A percentile compares a stretch with the other conserved stretches of the same genome.
These are phyloP conservation scores for Drosophila nr. perissopoda DNA, from an alignment of 2,888 invertebrate genomes.

Conservation along the genomic window DNA sequence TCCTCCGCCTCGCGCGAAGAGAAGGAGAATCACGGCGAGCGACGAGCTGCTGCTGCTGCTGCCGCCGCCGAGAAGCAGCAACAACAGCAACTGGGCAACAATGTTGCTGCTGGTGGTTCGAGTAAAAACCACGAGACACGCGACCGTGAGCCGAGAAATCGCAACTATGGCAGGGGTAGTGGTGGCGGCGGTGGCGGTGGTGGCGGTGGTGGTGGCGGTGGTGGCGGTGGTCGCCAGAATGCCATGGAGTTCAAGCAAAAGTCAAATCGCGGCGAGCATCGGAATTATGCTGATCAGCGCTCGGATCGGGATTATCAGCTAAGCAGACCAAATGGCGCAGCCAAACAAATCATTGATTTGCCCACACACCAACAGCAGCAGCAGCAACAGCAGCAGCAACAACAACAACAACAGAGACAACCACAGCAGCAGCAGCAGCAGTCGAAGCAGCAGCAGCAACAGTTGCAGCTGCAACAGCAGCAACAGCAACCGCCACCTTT, in stretches of 20 bases:
- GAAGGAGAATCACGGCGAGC: constrained; percentile 83
- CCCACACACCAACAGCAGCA: constrained; percentile 53
- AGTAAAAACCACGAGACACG: constrained; percentile 36
- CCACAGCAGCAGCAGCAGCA: constrained; percentile 37
- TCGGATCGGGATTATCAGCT: constrained; percentile 52
- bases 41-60: constrained; percentile 42
- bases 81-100: constrained; percentile 5
- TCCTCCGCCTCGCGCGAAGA: constrained; percentile 78
- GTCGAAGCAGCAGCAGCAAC: constrained; percentile 39
- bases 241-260: constrained; percentile 84
- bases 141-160: constrained; percentile 50
- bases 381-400: constrained; percentile 40
- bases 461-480: constrained; percentile 29
- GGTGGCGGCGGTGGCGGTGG: constrained; percentile 41
- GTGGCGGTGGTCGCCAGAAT: constrained; percentile 61
- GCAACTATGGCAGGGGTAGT: constrained; percentile 58
- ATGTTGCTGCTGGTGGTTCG: constrained; percentile 8
- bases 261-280: constrained; percentile 51
- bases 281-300: constrained; percentile 49
- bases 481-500: constrained; percentile 45
- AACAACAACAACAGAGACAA: constrained; percentile 54
- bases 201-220: constrained; percentile 25
- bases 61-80: constrained; percentile 21
- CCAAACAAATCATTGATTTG: constrained; percentile 45
- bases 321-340: constrained; percentile 38